phyloP scores from a whole-genome alignment of 2,797 vertebrate species.

The Lutjanus campechanus region DNA sequence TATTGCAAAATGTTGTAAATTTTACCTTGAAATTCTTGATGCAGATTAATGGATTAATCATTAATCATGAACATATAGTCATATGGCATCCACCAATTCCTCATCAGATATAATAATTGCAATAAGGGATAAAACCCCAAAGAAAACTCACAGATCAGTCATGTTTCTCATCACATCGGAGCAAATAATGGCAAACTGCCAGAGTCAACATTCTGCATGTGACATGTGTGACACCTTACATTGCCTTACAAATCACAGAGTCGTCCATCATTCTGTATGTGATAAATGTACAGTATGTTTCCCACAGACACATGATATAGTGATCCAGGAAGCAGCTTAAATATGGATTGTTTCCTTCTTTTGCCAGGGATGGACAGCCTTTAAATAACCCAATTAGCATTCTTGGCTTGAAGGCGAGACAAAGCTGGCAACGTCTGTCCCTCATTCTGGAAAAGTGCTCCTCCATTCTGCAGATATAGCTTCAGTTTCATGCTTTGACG shows the following conservation, averaged over 20 bases:
- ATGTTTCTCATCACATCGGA: neutral
- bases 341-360: conserved; percentile 37
- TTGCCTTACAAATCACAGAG: neutral
- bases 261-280: neutral
- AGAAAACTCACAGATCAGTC: conserved; percentile 14
- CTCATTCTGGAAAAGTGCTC: conserved; percentile 69
- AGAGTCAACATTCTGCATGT: neutral
- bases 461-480: conserved; percentile 51
- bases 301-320: conserved; percentile 14
- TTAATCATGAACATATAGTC: too few relatives aligned
- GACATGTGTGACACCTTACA: neutral
- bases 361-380: conserved; percentile 56
- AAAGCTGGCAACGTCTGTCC: conserved; percentile 75
- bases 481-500: conserved; percentile 51
- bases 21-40: too few relatives aligned
- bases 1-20: too few relatives aligned
- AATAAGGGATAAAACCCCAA: conserved; percentile 1
- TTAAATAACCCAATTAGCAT: conserved; percentile 83
- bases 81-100: neutral
- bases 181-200: conserved; percentile 1
- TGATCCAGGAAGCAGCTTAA: conserved; percentile 45
- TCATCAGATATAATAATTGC: conserved; percentile 3
- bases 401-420: conserved; percentile 77
- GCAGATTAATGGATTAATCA: too few relatives aligned
- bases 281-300: conserved; percentile 22